These are phyloP conservation scores for Plectropomus leopardus DNA, from an alignment of 2,113 vertebrate genomes.

Conservation along the genomic window DNA sequence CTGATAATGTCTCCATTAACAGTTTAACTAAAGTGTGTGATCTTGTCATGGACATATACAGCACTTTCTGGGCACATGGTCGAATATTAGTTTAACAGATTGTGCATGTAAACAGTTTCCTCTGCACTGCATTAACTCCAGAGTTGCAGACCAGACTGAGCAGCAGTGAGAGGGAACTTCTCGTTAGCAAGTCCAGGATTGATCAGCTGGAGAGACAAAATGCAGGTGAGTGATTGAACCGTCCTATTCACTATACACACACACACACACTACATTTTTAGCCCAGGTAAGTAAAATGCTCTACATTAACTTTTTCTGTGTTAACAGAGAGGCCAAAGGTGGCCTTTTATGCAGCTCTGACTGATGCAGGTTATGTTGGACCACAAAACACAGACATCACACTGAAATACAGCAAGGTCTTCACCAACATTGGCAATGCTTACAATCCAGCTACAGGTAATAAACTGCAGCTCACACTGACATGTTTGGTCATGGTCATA, in stretches of 20 bases:
- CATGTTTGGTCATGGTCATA: background rate
- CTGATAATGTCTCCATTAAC: background rate
- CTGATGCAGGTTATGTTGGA: background rate
- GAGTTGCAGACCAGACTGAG: constrained; percentile 30
- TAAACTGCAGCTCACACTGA: background rate
- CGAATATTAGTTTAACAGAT: background rate
- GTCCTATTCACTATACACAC: too few species aligned
- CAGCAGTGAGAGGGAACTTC: constrained; percentile 20
- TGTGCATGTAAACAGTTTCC: background rate
- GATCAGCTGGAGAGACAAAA: constrained; percentile 6
- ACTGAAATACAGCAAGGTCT: constrained; percentile 19
- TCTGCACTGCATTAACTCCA: background rate
- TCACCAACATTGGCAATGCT: constrained; percentile 23
- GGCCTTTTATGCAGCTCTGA: constrained; percentile 29
- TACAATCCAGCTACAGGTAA: constrained; percentile 40
- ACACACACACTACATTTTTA: background rate
- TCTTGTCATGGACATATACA: background rate
- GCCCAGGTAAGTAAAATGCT: background rate
- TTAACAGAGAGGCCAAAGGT: constrained; percentile 28
- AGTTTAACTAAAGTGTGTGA: background rate
- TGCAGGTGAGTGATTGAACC: background rate
- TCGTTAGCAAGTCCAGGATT: background rate
- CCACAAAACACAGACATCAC: background rate
- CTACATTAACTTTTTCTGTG: background rate
- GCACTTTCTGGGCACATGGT: background rate